Conservation (phyloP, 2,888 invertebrate genomes). For the Cerceris ruficornis region DNA sequence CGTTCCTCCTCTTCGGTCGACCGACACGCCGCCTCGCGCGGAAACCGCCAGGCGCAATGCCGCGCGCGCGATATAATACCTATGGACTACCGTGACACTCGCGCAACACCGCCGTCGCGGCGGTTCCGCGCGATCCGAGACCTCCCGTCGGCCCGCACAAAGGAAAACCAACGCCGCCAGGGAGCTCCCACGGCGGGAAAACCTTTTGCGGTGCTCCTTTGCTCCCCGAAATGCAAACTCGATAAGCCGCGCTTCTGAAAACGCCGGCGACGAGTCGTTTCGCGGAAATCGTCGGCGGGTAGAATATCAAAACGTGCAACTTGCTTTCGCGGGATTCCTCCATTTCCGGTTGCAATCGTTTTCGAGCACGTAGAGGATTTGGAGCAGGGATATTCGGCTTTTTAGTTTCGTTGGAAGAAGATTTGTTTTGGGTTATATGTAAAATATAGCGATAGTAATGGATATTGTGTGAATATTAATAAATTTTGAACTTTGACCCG, state of each 20-base stretch:
- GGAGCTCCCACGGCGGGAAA: background rate
- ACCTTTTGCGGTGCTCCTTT: background rate
- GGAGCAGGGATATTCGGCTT: too few species aligned
- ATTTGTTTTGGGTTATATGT: too few species aligned
- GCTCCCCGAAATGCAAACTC: background rate
- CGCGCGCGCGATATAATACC: slow-evolving; percentile 47
- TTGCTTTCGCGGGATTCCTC: too few species aligned
- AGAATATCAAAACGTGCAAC: too few species aligned
- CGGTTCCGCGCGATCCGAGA: slow-evolving; percentile 28
- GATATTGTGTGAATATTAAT: too few species aligned
- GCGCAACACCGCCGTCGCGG: slow-evolving; percentile 9
- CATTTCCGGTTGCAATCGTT: too few species aligned
- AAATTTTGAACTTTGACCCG: too few species aligned
- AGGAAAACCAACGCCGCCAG: background rate
- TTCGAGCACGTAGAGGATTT: too few species aligned
- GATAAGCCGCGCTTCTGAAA: background rate
- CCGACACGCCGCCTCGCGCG: slow-evolving; percentile 64
- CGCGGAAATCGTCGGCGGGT: too few species aligned
- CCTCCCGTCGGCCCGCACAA: slow-evolving; percentile 6
- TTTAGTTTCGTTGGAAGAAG: too few species aligned
- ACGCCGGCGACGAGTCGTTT: too few species aligned
- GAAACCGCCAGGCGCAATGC: slow-evolving; percentile 64
- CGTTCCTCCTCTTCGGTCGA: slow-evolving; percentile 59
- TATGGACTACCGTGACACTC: slow-evolving; percentile 51
- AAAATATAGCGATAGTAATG: too few species aligned